These are phyloP conservation scores for Cheirogaleus major DNA, from an alignment of 2,797 vertebrate species.

Conservation along the genomic window DNA sequence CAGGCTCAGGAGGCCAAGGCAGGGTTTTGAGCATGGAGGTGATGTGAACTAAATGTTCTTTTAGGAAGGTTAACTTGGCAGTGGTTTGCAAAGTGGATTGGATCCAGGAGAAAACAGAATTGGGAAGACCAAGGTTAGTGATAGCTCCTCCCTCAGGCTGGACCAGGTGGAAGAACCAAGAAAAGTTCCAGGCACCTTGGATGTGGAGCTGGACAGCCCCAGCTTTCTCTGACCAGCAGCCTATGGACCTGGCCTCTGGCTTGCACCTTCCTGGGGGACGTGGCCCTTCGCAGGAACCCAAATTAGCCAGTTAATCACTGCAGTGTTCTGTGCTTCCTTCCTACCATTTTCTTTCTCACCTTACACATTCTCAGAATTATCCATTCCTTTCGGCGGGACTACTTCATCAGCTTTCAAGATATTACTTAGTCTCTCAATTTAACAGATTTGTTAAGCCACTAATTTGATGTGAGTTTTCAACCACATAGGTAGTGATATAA, in stretches of 20 bases:
- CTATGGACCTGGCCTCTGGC: not conserved
- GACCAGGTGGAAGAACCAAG: not conserved
- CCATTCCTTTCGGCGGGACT: not conserved
- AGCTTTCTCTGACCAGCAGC: not conserved
- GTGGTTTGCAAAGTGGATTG: not conserved
- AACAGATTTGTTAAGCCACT: not conserved
- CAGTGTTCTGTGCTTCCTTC: not conserved
- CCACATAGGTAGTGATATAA: not conserved
- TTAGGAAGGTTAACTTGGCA: not conserved
- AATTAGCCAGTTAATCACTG: no score
- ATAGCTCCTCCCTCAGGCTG: not conserved
- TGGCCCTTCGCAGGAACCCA: not conserved
- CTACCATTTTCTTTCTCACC: not conserved
- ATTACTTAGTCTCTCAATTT: not conserved
- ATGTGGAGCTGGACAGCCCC: not conserved
- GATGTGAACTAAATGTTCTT: not conserved
- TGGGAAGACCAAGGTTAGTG: not conserved
- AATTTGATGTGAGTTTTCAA: constrained; percentile 42
- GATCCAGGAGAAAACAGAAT: not conserved
- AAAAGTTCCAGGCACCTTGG: not conserved
- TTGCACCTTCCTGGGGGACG: not conserved
- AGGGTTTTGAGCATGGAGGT: not conserved
- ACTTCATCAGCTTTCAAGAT: not conserved
- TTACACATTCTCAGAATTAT: not conserved
- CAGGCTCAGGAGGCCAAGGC: not conserved